Evolutionary conservation across 2,888 invertebrate species (phyloP).

Genomic region (Drosophila rubida): DNA sequence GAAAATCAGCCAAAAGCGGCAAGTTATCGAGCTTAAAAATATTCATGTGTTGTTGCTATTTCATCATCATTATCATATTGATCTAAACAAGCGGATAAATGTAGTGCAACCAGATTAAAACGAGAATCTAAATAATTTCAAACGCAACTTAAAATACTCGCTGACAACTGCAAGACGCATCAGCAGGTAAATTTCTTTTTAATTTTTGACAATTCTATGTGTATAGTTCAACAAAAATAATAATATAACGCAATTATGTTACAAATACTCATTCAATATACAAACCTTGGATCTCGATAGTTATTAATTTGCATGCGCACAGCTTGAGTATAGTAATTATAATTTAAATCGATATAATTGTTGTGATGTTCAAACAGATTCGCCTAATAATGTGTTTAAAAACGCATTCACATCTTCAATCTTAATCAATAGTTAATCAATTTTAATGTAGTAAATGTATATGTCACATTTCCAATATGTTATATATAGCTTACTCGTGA

Average conservation of each 20-base stretch:
- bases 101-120: not conserved
- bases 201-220: too few species aligned
- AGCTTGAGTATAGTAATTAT: too few species aligned
- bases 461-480: too few species aligned
- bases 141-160: conserved; percentile 8
- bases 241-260: too few species aligned
- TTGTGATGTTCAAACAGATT: too few species aligned
- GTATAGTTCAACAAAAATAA: too few species aligned
- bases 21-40: conserved; percentile 71
- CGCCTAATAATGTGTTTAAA: not conserved
- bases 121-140: conserved; percentile 3
- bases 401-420: too few species aligned
- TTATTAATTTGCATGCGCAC: too few species aligned
- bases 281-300: too few species aligned
- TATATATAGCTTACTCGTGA: not conserved
- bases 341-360: conserved; percentile 25
- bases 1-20: conserved; percentile 35
- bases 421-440: too few species aligned
- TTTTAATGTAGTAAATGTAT: too few species aligned
- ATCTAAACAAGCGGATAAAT: conserved; percentile 34
- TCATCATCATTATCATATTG: conserved; percentile 66
- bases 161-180: conserved; percentile 10
- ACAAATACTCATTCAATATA: too few species aligned
- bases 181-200: conserved; percentile 56
- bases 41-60: conserved; percentile 71